Base-by-base conservation (phyloP, 2,888 invertebrate genomes). In the Pachydiplax longipennis region DNA sequence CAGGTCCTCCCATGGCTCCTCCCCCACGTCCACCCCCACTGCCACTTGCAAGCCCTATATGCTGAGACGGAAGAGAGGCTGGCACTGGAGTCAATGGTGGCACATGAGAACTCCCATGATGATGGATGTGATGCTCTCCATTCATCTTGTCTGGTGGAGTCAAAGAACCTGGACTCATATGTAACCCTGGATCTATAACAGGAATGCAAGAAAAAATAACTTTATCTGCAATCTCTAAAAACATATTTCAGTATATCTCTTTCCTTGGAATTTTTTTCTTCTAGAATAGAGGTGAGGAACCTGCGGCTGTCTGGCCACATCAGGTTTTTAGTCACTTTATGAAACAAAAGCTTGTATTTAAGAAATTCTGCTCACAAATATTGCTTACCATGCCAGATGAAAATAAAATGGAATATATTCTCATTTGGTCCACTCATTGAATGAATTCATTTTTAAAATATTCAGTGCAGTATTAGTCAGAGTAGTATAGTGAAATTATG, bases 1-100 rank as follows among this genome's bases (percentile, higher is more conserved):
- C 97, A 95, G 97, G 97, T 94, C 97, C 97, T 97, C 97, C 97
- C 94, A 95, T 96, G 94, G 90, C 90, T 90, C 92, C 91, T 53
- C 91, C 82, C 83, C 91, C 91, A 37, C 91, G 92, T 92, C 48
- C 92, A 92, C 90, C 91, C 13, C 48, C 31, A 25, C 83, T 61
- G 13, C 87, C 61, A 25, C 87, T 87, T 22, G 61, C 58, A 2
- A 87, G 61, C 37, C 37, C 37, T 37, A 58, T 37, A 22, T 87
- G 87, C 15, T 87, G 87, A 1, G 87, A 35, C 22, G 35, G 87
- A 35, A 87, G 87, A 15, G 87, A 65, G 37, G 61, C 37, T n/a
- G 81, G 44, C 48, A 48, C 48, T 18, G 83, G 53, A 40, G 87
- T 58, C 37, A 37, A 37, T 6, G 87, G 87, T 12, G 82, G 82